phyloP scores from a whole-genome alignment of 2,797 vertebrate species.

The Dryobates pubescens region DNA sequence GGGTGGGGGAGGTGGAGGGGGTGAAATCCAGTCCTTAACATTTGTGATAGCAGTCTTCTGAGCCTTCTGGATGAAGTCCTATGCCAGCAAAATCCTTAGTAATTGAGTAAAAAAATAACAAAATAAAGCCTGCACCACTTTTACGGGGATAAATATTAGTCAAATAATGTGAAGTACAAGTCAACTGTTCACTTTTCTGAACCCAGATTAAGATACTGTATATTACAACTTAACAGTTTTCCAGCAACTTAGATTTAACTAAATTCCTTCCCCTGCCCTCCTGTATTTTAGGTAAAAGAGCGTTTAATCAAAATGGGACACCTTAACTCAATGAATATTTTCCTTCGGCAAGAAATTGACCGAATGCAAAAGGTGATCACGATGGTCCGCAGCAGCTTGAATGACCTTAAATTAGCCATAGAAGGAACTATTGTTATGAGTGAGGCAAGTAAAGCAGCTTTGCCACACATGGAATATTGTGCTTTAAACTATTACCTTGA shows the following conservation, averaged over 20 bases:
- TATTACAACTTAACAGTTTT: not conserved
- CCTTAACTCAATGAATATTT: conserved; percentile 88
- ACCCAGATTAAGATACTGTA: not conserved
- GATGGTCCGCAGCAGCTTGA: conserved; percentile 78
- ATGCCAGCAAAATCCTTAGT: not conserved
- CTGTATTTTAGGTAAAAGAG: conserved; percentile 78
- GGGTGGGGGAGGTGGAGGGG: no score
- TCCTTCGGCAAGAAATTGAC: conserved; percentile 88
- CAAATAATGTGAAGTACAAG: not conserved
- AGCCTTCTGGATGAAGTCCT: not conserved
- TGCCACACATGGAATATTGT: not conserved
- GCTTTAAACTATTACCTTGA: not conserved
- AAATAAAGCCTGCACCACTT: not conserved
- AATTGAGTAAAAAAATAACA: not conserved
- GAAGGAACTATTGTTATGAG: conserved; percentile 90
- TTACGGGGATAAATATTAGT: not conserved
- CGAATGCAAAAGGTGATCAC: conserved; percentile 86
- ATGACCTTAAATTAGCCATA: conserved; percentile 85
- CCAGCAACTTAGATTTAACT: not conserved
- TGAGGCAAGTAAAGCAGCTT: conserved; percentile 67
- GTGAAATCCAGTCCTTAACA: not conserved
- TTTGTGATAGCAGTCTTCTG: not conserved
- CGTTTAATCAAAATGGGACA: conserved; percentile 84
- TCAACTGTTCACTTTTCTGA: not conserved
- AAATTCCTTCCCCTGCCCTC: not conserved